These are phyloP conservation scores for Microctonus hyperodae DNA, from an alignment of 2,888 invertebrate genomes.

Conservation along the genomic window DNA sequence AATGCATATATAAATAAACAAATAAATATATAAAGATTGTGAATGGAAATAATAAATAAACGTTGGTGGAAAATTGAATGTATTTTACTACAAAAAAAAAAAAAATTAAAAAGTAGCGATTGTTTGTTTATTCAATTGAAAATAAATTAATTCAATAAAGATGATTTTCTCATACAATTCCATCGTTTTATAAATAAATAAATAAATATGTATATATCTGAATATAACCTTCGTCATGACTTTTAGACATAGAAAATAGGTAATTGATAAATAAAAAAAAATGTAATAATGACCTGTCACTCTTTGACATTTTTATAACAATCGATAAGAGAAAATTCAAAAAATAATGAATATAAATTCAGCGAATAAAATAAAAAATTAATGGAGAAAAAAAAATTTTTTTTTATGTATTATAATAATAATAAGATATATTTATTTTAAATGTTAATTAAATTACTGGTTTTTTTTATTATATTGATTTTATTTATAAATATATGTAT, in stretches of 20 bases:
- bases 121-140: neutral
- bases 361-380: neutral
- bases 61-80: slow-evolving; percentile 19
- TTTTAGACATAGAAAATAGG: neutral
- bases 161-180: neutral
- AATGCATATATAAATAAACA: too few species aligned
- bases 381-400: neutral
- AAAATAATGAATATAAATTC: neutral
- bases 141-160: neutral
- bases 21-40: too few species aligned
- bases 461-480: neutral
- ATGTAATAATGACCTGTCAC: neutral
- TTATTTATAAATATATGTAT: too few species aligned
- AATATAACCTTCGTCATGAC: neutral
- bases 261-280: neutral
- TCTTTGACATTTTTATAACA: neutral
- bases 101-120: slow-evolving; percentile 11
- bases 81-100: slow-evolving; percentile 15
- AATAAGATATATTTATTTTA: neutral
- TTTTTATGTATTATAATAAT: neutral
- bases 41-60: slow-evolving; percentile 26
- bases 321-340: neutral
- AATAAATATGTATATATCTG: too few species aligned
- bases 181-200: neutral
- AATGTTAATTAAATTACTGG: too few species aligned